Percentiles rank a stretch among this genome's conserved stretches.
phyloP scores from a whole-genome alignment of 2,113 vertebrate species.

The Ceyx cyanopectus region DNA sequence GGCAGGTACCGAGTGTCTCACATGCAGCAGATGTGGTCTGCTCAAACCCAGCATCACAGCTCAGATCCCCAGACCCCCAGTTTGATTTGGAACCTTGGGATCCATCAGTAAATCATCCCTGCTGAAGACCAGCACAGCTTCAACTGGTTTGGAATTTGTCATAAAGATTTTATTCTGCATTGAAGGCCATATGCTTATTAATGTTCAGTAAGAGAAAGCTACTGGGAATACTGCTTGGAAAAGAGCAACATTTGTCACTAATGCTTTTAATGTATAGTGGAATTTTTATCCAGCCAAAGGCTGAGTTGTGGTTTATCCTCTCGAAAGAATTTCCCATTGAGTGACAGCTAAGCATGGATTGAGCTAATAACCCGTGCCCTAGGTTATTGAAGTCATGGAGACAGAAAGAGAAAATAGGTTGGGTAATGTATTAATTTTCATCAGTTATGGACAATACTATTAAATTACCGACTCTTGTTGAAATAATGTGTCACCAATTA shows the following conservation, averaged over 20 bases:
- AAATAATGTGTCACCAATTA: conserved; percentile 32
- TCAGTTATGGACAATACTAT: conserved; percentile 55
- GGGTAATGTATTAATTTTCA: conserved; percentile 53
- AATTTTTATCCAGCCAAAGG: conserved; percentile 21
- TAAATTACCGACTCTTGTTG: conserved; percentile 30
- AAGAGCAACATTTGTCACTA: not conserved
- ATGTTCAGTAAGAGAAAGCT: not conserved
- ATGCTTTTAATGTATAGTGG: not conserved
- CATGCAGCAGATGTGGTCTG: rapidly evolving
- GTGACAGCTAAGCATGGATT: conserved; percentile 23
- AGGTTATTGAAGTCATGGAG: conserved; percentile 33
- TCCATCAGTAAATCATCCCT: not conserved
- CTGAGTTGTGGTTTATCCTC: conserved; percentile 28
- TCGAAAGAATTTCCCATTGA: conserved; percentile 51
- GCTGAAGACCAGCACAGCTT: not conserved
- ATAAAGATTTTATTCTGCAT: not conserved
- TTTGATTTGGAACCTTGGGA: not conserved
- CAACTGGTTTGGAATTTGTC: not conserved
- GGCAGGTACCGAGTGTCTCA: rapidly evolving
- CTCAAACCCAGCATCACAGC: not conserved
- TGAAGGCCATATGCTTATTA: not conserved
- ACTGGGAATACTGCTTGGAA: not conserved
- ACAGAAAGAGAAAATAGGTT: conserved; percentile 3
- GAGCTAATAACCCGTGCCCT: conserved; percentile 52
- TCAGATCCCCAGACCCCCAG: not conserved